These are phyloP conservation scores for Caerostris extrusa DNA, from an alignment of 1,140 invertebrate genomes.

Conservation along the genomic window DNA sequence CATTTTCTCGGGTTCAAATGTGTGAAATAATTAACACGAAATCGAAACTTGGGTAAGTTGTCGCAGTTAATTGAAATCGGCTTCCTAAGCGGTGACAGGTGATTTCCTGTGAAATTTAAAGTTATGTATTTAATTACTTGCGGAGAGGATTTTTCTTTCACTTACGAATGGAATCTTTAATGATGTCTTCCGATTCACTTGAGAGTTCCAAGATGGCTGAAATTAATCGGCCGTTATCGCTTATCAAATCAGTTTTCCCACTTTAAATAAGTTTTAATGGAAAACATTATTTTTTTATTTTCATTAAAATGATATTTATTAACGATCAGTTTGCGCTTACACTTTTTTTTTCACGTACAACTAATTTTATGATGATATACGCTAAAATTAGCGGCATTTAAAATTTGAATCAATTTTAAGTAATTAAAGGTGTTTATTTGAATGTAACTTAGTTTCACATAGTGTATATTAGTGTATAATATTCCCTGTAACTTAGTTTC, in stretches of 20 bases:
- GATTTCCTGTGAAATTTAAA: conserved; percentile 2
- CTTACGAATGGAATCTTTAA: background rate
- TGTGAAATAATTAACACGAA: conserved; percentile 2
- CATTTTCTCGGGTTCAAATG: background rate
- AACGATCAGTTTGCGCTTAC: too few species aligned
- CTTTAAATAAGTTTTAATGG: background rate
- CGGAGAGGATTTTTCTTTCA: background rate
- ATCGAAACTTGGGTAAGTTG: background rate
- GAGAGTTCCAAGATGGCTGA: background rate
- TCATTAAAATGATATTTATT: too few species aligned
- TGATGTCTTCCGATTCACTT: background rate
- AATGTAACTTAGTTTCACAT: too few species aligned
- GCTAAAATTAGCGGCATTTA: too few species aligned
- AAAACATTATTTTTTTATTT: too few species aligned
- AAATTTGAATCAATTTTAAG: too few species aligned
- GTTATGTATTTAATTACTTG: conserved; percentile 1
- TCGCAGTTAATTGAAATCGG: conserved; percentile 3
- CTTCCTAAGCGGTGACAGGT: background rate
- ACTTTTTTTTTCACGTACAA: too few species aligned
- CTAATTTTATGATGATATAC: too few species aligned
- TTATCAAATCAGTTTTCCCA: background rate
- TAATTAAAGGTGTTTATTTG: too few species aligned
- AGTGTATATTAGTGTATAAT: too few species aligned
- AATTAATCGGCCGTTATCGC: background rate
- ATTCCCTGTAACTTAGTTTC: too few species aligned